Percentiles rank a stretch among this genome's conserved stretches.
Conservation (phyloP, 35 echinoderm and acorn worm genomes). For the Hemicentrotus pulcherrimus region DNA sequence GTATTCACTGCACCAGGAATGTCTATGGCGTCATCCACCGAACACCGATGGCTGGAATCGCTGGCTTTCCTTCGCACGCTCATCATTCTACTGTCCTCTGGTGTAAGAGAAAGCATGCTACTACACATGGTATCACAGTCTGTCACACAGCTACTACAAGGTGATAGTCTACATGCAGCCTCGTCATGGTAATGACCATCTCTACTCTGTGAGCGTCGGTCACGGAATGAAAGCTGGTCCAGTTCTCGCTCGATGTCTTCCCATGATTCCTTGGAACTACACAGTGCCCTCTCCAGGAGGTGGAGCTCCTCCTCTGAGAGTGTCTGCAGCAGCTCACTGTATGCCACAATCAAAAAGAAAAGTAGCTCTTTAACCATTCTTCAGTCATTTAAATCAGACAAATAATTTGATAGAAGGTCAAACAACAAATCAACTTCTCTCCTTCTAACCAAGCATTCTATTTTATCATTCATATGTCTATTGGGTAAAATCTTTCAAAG, state of each 20-base stretch:
- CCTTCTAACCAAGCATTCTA: neutral
- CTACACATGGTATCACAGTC: conserved; percentile 70
- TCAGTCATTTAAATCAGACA: neutral
- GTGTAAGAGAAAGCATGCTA: conserved; percentile 65
- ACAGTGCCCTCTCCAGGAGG: conserved; percentile 88
- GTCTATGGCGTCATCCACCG: neutral
- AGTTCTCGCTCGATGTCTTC: conserved; percentile 87
- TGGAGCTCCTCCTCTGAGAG: conserved; percentile 76
- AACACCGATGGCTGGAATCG: conserved; percentile 21
- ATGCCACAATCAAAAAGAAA: conserved; percentile 14
- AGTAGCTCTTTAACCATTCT: neutral
- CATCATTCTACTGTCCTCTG: conserved; percentile 34
- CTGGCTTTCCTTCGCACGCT: conserved; percentile 13
- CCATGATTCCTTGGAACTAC: conserved; percentile 78
- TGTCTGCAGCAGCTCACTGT: conserved; percentile 86
- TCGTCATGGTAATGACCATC: neutral
- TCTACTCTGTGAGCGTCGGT: conserved; percentile 13
- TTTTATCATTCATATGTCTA: no score
- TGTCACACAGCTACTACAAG: conserved; percentile 65
- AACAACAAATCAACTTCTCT: no score
- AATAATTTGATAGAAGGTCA: no score
- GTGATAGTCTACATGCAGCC: conserved; percentile 56
- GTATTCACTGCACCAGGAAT: conserved; percentile 50
- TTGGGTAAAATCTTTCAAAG: no score
- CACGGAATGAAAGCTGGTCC: conserved; percentile 58